Evolutionary conservation across 2,113 vertebrate species (phyloP), one percentile per base, ranked within the genome.

Genomic region (Probosciger aterrimus): DNA sequence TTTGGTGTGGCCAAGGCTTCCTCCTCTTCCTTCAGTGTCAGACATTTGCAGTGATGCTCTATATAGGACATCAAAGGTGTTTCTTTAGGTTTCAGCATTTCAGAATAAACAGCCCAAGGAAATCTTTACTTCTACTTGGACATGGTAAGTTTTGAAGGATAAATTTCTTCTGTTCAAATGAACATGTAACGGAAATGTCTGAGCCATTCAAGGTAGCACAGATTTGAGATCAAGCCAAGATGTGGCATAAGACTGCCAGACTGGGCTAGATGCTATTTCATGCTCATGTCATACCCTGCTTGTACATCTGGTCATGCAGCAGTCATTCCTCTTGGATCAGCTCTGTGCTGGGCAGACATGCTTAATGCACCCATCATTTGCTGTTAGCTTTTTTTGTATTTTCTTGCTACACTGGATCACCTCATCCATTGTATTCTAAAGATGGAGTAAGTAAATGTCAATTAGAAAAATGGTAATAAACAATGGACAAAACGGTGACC

Each of bases 251-350:
- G 19, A 16, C 33, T 65, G 43, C 28, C 30, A 46, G 71, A 8
- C 19, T 30, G 30, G 50, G 7, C 33, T 65, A 24, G 14, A 30
- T 50, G 37, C 44, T n/a, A 11, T 6, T 44, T 43, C 49, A 6
- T 25, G 14, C 19, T n/a, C 28, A 5, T 27, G 14, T 37, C n/a
- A 3, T 47, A 6, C 14, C 30, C 7, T 0, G 2, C 68, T 24
- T 43, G 41, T 44, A 47, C 39, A 16, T 47, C 52, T 47, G 27
- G 20, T 53, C 1, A 1, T 78, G 31, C 53, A 49, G 41, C 18
- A 33, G 8, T 37, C 18, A 2, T 7, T 49, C 31, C 47, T 55
- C 30, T 33, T 5, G 11, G 30, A n/a, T 74, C 28, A 27, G n/a
- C 52, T 28, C 47, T 14, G 33, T 41, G 47, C 47, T 33, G 41